phyloP scores from a whole-genome alignment of 2,113 vertebrate genomes.

The Cacatua alba region DNA sequence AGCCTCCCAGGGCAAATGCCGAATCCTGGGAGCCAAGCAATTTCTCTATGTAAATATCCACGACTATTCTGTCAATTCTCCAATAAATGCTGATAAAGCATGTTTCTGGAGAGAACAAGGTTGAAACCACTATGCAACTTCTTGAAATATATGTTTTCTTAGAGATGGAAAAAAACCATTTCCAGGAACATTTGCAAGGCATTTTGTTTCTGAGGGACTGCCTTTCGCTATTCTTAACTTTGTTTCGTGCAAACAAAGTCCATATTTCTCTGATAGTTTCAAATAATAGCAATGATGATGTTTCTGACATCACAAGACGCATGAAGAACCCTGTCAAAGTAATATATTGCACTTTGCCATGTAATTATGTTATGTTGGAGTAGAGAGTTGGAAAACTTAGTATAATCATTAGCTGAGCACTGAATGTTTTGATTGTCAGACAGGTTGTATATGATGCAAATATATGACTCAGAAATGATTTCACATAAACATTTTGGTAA shows the following conservation, averaged over 20 bases:
- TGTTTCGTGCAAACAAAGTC: background rate
- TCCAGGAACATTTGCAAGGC: background rate
- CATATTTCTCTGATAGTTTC: background rate
- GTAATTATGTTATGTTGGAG: slow-evolving; percentile 75
- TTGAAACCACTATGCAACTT: background rate
- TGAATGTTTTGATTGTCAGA: slow-evolving; percentile 84
- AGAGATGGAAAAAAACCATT: background rate
- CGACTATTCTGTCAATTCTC: background rate
- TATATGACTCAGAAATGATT: slow-evolving; percentile 86
- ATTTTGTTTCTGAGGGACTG: background rate
- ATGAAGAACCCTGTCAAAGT: slow-evolving; percentile 66
- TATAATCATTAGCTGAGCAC: slow-evolving; percentile 75
- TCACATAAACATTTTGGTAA: slow-evolving; percentile 84
- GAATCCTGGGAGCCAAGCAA: background rate
- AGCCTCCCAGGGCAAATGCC: background rate
- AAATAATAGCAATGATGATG: slow-evolving; percentile 27
- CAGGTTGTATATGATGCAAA: slow-evolving; percentile 86
- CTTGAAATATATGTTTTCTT: background rate
- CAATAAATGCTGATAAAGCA: background rate
- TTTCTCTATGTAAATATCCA: background rate
- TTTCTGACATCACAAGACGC: slow-evolving; percentile 34
- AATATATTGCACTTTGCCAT: slow-evolving; percentile 57
- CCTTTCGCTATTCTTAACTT: background rate
- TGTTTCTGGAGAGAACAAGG: background rate
- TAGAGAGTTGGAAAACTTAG: slow-evolving; percentile 77